A percentile compares a stretch with the other conserved stretches of the same genome.
Evolutionary conservation across 1,140 invertebrate species (phyloP).

Genomic region (Drosophila nasuta): DNA sequence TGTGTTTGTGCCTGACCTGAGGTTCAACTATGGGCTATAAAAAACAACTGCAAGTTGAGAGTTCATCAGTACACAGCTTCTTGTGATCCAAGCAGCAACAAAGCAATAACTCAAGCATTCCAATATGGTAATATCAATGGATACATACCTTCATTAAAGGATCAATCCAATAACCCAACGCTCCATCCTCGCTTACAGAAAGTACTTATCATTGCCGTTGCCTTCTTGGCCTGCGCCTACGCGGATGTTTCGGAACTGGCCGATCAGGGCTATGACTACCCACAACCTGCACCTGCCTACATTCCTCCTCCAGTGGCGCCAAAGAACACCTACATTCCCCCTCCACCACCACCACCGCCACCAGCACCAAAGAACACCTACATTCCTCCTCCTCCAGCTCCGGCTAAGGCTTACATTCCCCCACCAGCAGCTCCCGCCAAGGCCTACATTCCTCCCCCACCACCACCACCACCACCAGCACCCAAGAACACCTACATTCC

Average conservation of each 20-base stretch:
- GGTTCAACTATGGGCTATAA: conserved; percentile 63
- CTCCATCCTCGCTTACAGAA: conserved; percentile 46
- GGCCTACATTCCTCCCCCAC: conserved; percentile 60
- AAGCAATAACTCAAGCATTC: conserved; percentile 5
- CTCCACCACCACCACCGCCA: conserved; percentile 54
- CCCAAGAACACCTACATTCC: conserved; percentile 71
- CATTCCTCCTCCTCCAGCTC: conserved; percentile 55
- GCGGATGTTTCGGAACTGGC: conserved; percentile 74
- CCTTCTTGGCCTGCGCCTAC: conserved; percentile 74
- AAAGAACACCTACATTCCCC: conserved; percentile 58
- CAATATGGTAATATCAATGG: conserved; percentile 38
- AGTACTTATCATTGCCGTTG: conserved; percentile 63
- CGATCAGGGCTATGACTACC: conserved; percentile 69
- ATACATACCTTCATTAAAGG: conserved; percentile 29
- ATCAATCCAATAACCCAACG: background rate
- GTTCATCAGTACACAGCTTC: conserved; percentile 64
- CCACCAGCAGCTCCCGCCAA: conserved; percentile 54
- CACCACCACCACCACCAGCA: conserved; percentile 60
- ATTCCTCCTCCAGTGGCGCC: conserved; percentile 52
- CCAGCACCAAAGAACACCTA: conserved; percentile 57
- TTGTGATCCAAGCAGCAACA: conserved; percentile 66
- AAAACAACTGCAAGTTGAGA: conserved; percentile 55
- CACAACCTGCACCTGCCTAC: conserved; percentile 52
- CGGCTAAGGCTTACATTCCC: conserved; percentile 55
- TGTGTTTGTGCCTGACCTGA: conserved; percentile 53